Percentiles rank a stretch among this genome's conserved stretches.
phyloP scores from a whole-genome alignment of 92 coral and sea anemone genomes.

The Parazoanthus swiftii region DNA sequence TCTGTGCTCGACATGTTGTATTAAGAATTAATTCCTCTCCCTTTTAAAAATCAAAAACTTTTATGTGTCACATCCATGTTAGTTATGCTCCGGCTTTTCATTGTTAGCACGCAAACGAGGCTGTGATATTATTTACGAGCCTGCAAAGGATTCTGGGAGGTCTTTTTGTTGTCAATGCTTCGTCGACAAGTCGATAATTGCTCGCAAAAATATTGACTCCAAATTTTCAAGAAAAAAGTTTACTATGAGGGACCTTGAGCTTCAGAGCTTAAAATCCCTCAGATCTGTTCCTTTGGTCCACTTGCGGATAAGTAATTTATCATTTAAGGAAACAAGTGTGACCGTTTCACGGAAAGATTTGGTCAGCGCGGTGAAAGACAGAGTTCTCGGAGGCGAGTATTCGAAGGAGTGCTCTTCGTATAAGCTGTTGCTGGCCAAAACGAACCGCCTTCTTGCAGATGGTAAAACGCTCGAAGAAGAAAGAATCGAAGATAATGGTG shows the following conservation, averaged over 20 bases:
- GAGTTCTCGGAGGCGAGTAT: slow-evolving; percentile 81
- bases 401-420: slow-evolving; percentile 86
- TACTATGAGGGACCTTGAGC: slow-evolving; percentile 98
- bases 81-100: not conserved
- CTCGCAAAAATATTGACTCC: slow-evolving; percentile 34
- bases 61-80: slow-evolving; percentile 10
- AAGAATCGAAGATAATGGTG: slow-evolving; percentile 88
- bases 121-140: not conserved
- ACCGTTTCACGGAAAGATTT: slow-evolving; percentile 70
- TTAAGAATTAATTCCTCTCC: not conserved
- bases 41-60: not conserved
- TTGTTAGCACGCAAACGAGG: slow-evolving; percentile 27
- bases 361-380: slow-evolving; percentile 74
- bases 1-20: slow-evolving; percentile 44
- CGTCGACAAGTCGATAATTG: slow-evolving; percentile 30
- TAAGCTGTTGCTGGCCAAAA: slow-evolving; percentile 81
- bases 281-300: slow-evolving; percentile 76
- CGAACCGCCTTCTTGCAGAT: slow-evolving; percentile 77
- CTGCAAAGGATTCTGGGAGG: slow-evolving; percentile 2
- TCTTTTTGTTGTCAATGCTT: not conserved
- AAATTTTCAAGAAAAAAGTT: slow-evolving; percentile 29
- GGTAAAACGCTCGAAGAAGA: slow-evolving; percentile 91
- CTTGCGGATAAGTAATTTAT: slow-evolving; percentile 69
- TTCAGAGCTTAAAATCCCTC: slow-evolving; percentile 85
- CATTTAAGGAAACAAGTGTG: slow-evolving; percentile 82